Evolutionary conservation across 2,888 invertebrate genomes (phyloP).

Genomic region (Melieria omissa): DNA sequence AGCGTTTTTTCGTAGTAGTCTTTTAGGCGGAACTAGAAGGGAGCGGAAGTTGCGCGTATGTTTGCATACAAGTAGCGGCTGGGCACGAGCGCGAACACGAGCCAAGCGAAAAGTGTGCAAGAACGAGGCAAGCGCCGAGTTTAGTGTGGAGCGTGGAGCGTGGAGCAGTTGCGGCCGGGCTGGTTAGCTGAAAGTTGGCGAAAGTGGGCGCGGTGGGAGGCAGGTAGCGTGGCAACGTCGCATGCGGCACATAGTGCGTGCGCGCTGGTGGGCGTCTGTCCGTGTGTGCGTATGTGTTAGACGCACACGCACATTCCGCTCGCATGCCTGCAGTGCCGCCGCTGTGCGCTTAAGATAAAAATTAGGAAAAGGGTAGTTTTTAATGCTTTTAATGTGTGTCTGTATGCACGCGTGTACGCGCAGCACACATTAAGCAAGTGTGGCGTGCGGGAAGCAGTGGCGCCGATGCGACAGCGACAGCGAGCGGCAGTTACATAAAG

Average conservation of each 20-base stretch:
- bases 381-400: conserved; percentile 41
- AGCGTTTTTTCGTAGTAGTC: conserved; percentile 19
- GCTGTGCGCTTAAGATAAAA: conserved; percentile 40
- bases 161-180: conserved; percentile 38
- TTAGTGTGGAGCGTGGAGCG: conserved; percentile 27
- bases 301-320: background rate
- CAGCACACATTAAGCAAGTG: too few relatives aligned
- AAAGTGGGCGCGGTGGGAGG: conserved; percentile 21
- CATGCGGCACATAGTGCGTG: conserved; percentile 10
- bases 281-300: conserved; percentile 16
- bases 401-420: conserved; percentile 8
- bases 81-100: conserved; percentile 9
- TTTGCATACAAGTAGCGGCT: conserved; percentile 42
- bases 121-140: conserved; percentile 19
- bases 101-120: conserved; percentile 6
- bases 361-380: conserved; percentile 49
- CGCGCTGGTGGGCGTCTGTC: conserved; percentile 18
- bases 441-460: too few relatives aligned
- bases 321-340: conserved; percentile 18
- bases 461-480: too few relatives aligned
- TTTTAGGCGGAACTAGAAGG: conserved; percentile 49
- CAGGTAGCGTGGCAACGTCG: background rate
- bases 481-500: too few relatives aligned
- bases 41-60: conserved; percentile 44
- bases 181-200: too few relatives aligned